Base-by-base conservation (phyloP, 1,140 invertebrate genomes). In the Tenebrio molitor region DNA sequence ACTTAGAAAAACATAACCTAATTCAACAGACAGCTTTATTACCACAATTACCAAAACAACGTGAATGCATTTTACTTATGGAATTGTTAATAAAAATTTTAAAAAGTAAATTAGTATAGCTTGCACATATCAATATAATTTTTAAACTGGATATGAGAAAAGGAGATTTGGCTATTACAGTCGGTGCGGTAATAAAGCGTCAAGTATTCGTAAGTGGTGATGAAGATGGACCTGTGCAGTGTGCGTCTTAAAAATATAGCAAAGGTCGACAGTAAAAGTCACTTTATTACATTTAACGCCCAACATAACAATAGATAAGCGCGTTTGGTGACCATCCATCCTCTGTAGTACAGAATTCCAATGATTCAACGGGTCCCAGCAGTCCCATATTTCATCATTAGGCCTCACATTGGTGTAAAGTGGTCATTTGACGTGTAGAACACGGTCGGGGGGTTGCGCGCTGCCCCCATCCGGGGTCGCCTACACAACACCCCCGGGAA, bases 341-440 rank as follows among this genome's bases (percentile, higher is more conserved):
- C 36, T 67, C 71, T 72, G 14, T 34, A 44, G 44, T 67, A 15
- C 41, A 16, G 46, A 44, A 73, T 73, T 73, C 71, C 71, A 73
- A 73, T 73, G 65, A 73, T 73, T 73, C 71, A 73, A 68, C 64
- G 64, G 41, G 34, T 65, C 42, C 65, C 50, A 73, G 50, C 64
- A 77, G 83, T 53, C 66, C 75, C 74, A 82, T 83, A 81, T 84
- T 83, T 84, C 81, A 84, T 83, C 82, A 83, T 84, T 84, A 84
- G 74, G 39, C 62, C 70, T 71, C 72, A 77, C 81, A 82, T 81
- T 78, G 78, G 77, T 83, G 80, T 82, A 83, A 84, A 83, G 81
- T 83, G 83, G 83, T 83, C 82, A 84, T 84, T 83, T 83, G 81
- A 82, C 79, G 79, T 81, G 79, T 81, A 81, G 76, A 79, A 79